Evolutionary conservation across 2,888 invertebrate species (phyloP), one percentile per base, ranked within the genome.

Genomic region (Drosophila melanosoma): DNA sequence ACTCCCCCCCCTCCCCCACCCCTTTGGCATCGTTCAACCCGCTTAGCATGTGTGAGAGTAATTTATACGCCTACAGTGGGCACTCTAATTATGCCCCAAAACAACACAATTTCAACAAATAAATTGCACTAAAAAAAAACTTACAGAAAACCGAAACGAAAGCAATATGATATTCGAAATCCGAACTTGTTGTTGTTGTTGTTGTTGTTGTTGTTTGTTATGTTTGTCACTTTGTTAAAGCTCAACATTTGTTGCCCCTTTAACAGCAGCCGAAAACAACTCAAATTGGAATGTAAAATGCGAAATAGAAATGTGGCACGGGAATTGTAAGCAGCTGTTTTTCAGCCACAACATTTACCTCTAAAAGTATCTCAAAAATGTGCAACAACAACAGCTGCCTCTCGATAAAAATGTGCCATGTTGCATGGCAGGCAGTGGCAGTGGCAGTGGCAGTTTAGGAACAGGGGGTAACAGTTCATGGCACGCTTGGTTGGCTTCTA

Each of bases 401-500:
- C 1, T 29, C 57, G 57, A 57, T 40, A 57, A 20, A 33, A 42
- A 57, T 42, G 56, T 57, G 56, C 59, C 8, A 17, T 35, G 23
- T 33, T 59, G 32, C 29, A 36, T 15, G 36, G 63, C 38, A 40
- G 45, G 40, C 62, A 12, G 62, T 36, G 53, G n/a, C 57, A n/a
- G 29, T 11, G 38, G 26, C n/a, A 38, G 20, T 12, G 15, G 38
- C 12, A 36, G 49, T 15, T 42, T 40, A 53, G 49, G 8, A 29
- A 11, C n/a, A n/a, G 23, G 33, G 40, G 35, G 53, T 48, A 66
- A 56, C 52, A 64, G 69, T 63, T 51, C 42, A 17, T 64, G 73
- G 64, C 74, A 79, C 78, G 81, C 79, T 79, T 79, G 78, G 81
- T 49, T 81, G 82, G 67, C 61, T 77, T 81, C 65, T 36, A 68